Base-by-base conservation (phyloP, 2,113 vertebrate species). In the Neopipo cinnamomea region DNA sequence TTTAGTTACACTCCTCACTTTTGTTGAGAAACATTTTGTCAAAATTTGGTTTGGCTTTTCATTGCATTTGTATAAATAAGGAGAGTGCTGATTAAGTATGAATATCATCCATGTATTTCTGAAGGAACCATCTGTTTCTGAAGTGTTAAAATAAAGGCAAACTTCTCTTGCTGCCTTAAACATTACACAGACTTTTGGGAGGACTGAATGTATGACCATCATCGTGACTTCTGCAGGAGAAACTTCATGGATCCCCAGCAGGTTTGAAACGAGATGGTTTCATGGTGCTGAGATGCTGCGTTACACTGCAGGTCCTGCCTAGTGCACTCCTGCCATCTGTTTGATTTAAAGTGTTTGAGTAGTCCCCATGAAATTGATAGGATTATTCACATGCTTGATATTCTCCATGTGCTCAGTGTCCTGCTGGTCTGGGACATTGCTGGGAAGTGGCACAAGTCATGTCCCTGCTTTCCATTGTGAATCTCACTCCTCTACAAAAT, bases 91-190 rank as follows among this genome's bases (percentile, higher is more conserved):
- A 68, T 93, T 68, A 39, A 46, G 66, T 89, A 47, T 35, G 28
- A 82, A 44, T 85, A 94, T 49, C 2, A 7, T 81, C 75, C 44
- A 46, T 72, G 59, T 73, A 15, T 88, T 96, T 94, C 85, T 94
- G 79, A 84, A 72, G 89, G 49, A 75, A 93, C 72, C 77, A 21
- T 17, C 44, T 5, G 30, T 83, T 97, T 93, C 86, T 67, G 74
- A 86, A 79, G 84, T 62, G 81, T 83, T 88, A 65, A 91, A 80
- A 92, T 76, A 93, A 91, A 97, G 96, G 96, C 81, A 89, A 94
- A 81, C 70, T 93, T 95, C 68, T 89, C 80, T 89, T 23, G 17
- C 76, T 95, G 93, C 93, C 96, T 96, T 96, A 93, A 96, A 90
- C 70, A 42, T 92, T 56, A 37, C 91, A 68, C 49, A 90, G 78